Conservation (phyloP, 2,888 invertebrate genomes). For the Epinotia ramella region DNA sequence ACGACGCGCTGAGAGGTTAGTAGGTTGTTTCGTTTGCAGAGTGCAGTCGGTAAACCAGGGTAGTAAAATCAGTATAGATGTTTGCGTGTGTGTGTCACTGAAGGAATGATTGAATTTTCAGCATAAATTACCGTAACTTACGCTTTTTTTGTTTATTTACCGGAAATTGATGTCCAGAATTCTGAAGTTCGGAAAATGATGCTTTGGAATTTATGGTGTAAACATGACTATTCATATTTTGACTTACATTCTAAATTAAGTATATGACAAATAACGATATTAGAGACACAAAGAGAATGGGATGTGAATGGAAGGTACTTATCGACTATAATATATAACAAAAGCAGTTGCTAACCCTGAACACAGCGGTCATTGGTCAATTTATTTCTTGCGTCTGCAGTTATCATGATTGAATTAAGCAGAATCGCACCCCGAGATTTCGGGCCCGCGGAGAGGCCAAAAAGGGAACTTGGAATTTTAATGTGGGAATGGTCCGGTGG, state of each 20-base stretch:
- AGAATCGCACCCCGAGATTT: constrained; percentile 73
- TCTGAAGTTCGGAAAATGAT: too few species aligned
- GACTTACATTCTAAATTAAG: too few species aligned
- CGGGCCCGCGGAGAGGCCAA: constrained; percentile 60
- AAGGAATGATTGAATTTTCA: too few species aligned
- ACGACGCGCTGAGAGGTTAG: constrained; percentile 3
- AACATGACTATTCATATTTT: too few species aligned
- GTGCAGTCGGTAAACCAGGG: constrained; percentile 5
- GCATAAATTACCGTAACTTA: too few species aligned
- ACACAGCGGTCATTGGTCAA: constrained; percentile 79
- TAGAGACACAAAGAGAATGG: too few species aligned
- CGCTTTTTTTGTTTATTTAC: too few species aligned
- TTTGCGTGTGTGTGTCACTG: too few species aligned
- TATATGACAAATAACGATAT: too few species aligned
- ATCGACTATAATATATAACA: background rate
- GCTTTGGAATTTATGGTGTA: too few species aligned
- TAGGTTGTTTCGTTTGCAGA: constrained; percentile 16
- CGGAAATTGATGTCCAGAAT: too few species aligned
- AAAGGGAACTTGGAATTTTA: constrained; percentile 78
- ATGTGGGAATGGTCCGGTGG: constrained; percentile 69
- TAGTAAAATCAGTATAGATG: background rate
- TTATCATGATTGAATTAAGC: constrained; percentile 85
- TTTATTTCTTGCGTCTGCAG: constrained; percentile 81
- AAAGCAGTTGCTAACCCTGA: constrained; percentile 57
- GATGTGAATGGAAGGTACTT: too few species aligned